phyloP scores from a whole-genome alignment of 2,888 invertebrate species.

The Cantharis rufa region DNA sequence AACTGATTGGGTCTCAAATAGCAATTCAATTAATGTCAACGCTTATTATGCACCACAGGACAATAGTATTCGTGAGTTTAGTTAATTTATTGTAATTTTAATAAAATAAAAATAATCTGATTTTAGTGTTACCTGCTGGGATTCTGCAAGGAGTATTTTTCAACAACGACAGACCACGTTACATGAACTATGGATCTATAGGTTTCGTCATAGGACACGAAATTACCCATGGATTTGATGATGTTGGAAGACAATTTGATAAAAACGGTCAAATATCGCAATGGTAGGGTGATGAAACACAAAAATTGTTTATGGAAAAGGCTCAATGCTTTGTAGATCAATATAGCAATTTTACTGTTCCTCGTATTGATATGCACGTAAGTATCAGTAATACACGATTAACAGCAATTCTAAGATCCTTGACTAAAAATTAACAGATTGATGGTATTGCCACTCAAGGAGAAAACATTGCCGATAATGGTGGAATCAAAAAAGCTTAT shows the following conservation, averaged over 20 bases:
- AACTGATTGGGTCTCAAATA: conserved; percentile 59
- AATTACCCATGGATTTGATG: conserved; percentile 81
- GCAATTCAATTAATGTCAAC: conserved; percentile 58
- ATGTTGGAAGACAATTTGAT: conserved; percentile 10
- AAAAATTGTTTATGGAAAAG: conserved; percentile 48
- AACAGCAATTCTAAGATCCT: background rate
- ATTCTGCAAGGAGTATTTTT: conserved; percentile 88
- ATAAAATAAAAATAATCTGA: background rate
- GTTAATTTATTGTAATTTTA: background rate
- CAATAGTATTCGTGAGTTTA: conserved; percentile 61
- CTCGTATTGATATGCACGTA: conserved; percentile 64
- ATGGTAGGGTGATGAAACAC: conserved; percentile 16
- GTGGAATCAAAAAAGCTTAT: conserved; percentile 88
- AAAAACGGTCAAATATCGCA: conserved; percentile 5
- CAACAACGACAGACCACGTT: conserved; percentile 78
- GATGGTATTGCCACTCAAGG: conserved; percentile 91
- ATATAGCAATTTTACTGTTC: conserved; percentile 82
- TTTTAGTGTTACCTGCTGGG: conserved; percentile 83
- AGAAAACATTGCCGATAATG: conserved; percentile 95
- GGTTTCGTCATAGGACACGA: conserved; percentile 86
- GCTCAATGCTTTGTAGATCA: conserved; percentile 87
- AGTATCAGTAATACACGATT: conserved; percentile 38
- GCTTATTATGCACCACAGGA: conserved; percentile 60
- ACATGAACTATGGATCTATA: conserved; percentile 85
- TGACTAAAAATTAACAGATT: conserved; percentile 60